Percentiles rank a stretch among this genome's conserved stretches.
These are phyloP conservation scores for Montipora capitata DNA, from an alignment of 92 coral and sea anemone species.

Conservation along the genomic window DNA sequence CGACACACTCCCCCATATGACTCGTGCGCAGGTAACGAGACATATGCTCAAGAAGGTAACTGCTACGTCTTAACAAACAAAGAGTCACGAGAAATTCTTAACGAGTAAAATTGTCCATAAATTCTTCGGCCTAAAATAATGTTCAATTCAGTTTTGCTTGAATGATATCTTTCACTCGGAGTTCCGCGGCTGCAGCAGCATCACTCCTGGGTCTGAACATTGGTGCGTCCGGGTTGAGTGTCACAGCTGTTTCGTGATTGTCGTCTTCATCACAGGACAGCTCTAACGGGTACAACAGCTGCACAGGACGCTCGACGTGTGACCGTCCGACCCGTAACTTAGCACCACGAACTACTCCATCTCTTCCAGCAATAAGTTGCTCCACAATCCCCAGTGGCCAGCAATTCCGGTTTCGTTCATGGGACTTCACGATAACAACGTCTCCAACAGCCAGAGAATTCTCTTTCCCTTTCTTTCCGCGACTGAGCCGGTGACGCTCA, in stretches of 20 bases:
- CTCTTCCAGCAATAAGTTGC: slow-evolving; percentile 10
- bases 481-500: slow-evolving; percentile 39
- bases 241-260: neutral
- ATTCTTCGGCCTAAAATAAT: no score
- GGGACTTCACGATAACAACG: slow-evolving; percentile 29
- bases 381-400: slow-evolving; percentile 24
- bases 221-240: neutral
- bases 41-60: no score
- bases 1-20: no score
- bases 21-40: no score
- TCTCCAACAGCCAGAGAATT: slow-evolving; percentile 22
- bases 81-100: no score
- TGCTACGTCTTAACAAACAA: no score
- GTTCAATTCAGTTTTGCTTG: no score
- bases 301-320: neutral
- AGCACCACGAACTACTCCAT: slow-evolving; percentile 18
- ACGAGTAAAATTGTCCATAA: no score
- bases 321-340: neutral
- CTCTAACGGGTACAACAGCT: neutral
- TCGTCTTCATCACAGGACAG: slow-evolving; percentile 7
- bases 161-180: neutral
- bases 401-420: neutral
- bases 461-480: neutral
- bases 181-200: slow-evolving; percentile 36
- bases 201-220: slow-evolving; percentile 20